phyloP scores from a whole-genome alignment of 2,888 invertebrate genomes.

The Erebia epiphron region DNA sequence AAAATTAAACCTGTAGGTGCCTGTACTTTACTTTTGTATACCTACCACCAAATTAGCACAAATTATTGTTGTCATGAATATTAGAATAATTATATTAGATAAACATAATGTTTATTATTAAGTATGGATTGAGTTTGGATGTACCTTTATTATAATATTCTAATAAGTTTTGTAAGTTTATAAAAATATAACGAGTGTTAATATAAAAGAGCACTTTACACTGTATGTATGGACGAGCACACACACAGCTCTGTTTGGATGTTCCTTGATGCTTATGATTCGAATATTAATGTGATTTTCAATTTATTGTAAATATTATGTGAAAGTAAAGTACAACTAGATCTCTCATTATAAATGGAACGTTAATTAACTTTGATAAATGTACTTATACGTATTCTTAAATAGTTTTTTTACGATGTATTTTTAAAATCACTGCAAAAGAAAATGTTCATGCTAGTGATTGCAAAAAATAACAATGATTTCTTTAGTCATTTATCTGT shows the following conservation, averaged over 20 bases:
- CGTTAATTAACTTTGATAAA: conserved; percentile 32
- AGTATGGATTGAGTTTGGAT: too few relatives aligned
- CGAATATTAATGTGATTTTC: conserved; percentile 36
- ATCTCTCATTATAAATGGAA: conserved; percentile 32
- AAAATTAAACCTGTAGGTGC: too few relatives aligned
- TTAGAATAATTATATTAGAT: not conserved
- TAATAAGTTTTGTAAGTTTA: conserved; percentile 25
- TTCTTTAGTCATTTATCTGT: not conserved
- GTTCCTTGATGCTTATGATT: conserved; percentile 41
- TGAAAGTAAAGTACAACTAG: conserved; percentile 40
- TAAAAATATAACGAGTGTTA: conserved; percentile 14
- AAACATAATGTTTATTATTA: not conserved
- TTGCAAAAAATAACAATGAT: not conserved
- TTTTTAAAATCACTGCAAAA: conserved; percentile 25
- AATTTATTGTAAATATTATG: conserved; percentile 36
- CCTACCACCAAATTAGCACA: not conserved
- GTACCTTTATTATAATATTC: not conserved
- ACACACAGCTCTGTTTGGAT: conserved; percentile 26
- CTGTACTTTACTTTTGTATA: too few relatives aligned
- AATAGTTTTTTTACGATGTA: conserved; percentile 29
- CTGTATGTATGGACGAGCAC: conserved; percentile 13
- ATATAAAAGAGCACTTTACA: conserved; percentile 21
- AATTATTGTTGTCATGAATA: not conserved
- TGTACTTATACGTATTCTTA: conserved; percentile 34
- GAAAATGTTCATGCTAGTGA: too few relatives aligned